phyloP scores from a whole-genome alignment of 30 jellyfish, hydroid and myxozoan species.

The Hydra vulgaris region DNA sequence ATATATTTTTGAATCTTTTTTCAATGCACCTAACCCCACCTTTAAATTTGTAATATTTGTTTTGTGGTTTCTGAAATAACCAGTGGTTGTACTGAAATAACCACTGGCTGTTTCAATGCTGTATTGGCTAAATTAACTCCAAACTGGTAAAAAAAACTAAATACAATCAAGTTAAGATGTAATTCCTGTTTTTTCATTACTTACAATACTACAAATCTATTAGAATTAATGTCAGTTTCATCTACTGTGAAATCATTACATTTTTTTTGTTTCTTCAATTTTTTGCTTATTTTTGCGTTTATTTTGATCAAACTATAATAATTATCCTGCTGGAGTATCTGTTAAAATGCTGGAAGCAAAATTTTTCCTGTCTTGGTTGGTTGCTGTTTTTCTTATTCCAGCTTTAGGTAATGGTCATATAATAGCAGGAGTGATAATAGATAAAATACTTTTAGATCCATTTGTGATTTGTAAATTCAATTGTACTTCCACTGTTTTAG shows the following conservation, averaged over 20 bases:
- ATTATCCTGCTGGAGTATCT: background rate
- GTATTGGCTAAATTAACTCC: background rate
- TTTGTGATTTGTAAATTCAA: background rate
- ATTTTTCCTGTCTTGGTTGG: background rate
- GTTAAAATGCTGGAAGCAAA: background rate
- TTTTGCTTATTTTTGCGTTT: background rate
- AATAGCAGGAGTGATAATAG: background rate
- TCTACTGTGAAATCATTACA: background rate
- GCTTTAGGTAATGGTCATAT: background rate
- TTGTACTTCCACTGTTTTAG: background rate
- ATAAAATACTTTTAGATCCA: background rate
- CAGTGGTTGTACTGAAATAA: background rate
- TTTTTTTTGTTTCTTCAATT: background rate
- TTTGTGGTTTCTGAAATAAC: background rate
- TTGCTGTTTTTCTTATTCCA: background rate
- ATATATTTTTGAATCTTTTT: no score
- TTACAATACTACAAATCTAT: no score
- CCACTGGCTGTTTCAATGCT: background rate
- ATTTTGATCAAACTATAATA: background rate
- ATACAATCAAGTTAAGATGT: background rate
- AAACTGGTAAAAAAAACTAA: background rate
- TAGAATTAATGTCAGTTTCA: background rate
- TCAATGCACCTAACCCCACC: background rate
- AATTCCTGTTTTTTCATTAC: background rate
- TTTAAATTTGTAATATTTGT: background rate